Evolutionary conservation across 2,888 invertebrate species (phyloP), one percentile per base, ranked within the genome.

Genomic region (Idaea dimidiata): DNA sequence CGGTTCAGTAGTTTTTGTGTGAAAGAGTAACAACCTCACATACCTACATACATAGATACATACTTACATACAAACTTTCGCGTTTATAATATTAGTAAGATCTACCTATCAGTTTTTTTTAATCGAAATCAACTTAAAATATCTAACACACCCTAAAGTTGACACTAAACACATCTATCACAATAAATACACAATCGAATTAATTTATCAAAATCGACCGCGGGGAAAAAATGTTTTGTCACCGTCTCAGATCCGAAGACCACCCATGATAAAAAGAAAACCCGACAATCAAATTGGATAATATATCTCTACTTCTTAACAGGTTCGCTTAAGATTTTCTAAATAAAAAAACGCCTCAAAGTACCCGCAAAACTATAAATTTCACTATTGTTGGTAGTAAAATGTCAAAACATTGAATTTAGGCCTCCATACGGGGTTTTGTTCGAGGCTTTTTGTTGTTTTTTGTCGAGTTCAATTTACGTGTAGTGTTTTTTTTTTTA

Each of bases 381-480:
- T 65, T 63, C 61, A 63, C 43, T 68, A 67, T 69, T 71, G 72
- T 73, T 59, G 17, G 60, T 60, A 65, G 58, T 62, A 69, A 72
- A 65, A 66, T 66, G 72, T 74, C 72, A 71, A 65, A 72, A 74
- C 64, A 71, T 64, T 63, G 64, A 65, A 62, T 60, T 68, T 67
- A 65, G 24, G 60, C 54, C 14, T 43, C 14, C n/a, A n/a, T 43
- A 43, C 6, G 43, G 43, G 43, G 5, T 43, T 43, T 43, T 43
- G 43, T 43, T 43, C 3, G 43, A 8, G 14, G 14, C 43, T 43
- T 43, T 43, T 43, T 43, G 43, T 43, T 10, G 43, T 6, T 10
- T 24, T 24, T 24, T 24, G 1, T 43, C 10, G 43, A 10, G 10
- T 43, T 43, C 10, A 8, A 43, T 43, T 43, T 43, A 10, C 8